phyloP scores from a whole-genome alignment of 2,797 vertebrate genomes.

The Odontamblyopus lacepedii region DNA sequence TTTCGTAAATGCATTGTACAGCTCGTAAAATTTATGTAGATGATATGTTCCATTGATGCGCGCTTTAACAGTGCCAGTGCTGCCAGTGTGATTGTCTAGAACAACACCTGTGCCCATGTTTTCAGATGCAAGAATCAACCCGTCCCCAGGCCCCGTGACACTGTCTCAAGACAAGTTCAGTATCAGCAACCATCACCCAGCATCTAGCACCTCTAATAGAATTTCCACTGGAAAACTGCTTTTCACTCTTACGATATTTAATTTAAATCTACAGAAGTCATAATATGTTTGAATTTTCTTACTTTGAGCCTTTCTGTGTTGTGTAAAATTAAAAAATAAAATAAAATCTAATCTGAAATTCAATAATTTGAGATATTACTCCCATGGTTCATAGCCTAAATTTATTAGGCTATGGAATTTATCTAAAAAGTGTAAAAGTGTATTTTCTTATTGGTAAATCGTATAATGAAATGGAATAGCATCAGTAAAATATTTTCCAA shows the following conservation, averaged over 20 bases:
- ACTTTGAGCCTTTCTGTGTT: not conserved
- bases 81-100: not conserved
- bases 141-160: not conserved
- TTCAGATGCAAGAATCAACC: not conserved
- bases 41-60: not conserved
- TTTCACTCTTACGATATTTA: not conserved
- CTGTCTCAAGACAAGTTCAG: not conserved
- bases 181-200: not conserved
- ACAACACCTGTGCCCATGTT: not conserved
- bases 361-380: too few species aligned
- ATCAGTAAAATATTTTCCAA: not conserved
- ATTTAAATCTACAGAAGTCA: not conserved
- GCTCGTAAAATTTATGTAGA: not conserved
- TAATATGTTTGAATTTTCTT: not conserved
- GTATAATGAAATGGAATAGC: not conserved
- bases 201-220: not conserved
- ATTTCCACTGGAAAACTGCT: not conserved
- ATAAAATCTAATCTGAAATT: too few species aligned
- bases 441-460: not conserved
- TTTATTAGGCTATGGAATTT: too few species aligned
- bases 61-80: not conserved
- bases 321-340: too few species aligned
- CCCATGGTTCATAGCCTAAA: too few species aligned
- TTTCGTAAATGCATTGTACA: not conserved
- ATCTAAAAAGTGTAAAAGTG: not conserved